A percentile compares a stretch with the other conserved stretches of the same genome.
These are phyloP conservation scores for Diaphora mendica DNA, from an alignment of 2,888 invertebrate species.

Conservation along the genomic window DNA sequence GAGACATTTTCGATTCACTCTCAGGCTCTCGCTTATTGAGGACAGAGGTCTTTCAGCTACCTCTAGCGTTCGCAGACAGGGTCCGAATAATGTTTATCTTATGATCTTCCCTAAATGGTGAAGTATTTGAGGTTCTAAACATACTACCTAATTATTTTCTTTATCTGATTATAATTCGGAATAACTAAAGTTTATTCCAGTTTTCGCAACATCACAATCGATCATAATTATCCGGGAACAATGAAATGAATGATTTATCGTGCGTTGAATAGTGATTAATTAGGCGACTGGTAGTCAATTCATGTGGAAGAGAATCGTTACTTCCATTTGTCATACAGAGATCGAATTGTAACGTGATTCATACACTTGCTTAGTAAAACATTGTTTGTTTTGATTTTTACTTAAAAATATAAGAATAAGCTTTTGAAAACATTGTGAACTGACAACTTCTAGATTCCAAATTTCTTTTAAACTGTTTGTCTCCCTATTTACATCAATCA, in stretches of 20 bases:
- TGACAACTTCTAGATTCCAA: no score
- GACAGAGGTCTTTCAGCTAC: no score
- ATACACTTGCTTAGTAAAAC: not conserved
- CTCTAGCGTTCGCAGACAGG: no score
- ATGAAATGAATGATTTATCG: not conserved
- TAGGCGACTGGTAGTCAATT: not conserved
- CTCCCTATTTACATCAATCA: no score
- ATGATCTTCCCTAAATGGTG: no score
- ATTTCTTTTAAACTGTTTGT: no score
- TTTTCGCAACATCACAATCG: not conserved
- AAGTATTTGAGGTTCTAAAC: no score
- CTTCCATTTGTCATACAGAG: not conserved
- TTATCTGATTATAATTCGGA: not conserved
- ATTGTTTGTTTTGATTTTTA: not conserved
- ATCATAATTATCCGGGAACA: not conserved
- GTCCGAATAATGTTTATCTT: no score
- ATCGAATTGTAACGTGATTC: not conserved
- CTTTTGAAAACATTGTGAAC: no score
- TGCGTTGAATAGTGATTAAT: not conserved
- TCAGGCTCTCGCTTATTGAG: no score
- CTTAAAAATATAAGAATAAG: not conserved
- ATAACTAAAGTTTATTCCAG: not conserved
- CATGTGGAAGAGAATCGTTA: not conserved
- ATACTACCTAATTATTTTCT: no score
- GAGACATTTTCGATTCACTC: no score